A percentile compares a stretch with the other conserved stretches of the same genome.
phyloP scores from a whole-genome alignment of 1,140 invertebrate species.

The Orchesella cincta region DNA sequence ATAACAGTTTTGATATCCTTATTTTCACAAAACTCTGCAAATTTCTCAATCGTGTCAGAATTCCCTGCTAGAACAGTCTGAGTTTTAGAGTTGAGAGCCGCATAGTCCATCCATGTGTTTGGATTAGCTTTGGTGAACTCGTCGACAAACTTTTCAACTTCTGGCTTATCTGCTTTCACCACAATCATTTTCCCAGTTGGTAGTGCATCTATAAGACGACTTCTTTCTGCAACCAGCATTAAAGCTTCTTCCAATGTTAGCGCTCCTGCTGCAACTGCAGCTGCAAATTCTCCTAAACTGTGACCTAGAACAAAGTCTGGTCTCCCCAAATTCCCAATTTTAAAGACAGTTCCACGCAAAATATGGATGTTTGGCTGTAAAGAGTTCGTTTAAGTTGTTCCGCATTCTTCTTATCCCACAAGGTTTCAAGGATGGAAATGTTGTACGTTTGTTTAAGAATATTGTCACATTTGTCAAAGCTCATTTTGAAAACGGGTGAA shows the following conservation, averaged over 20 bases:
- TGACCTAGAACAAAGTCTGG: slow-evolving; percentile 41
- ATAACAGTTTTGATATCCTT: slow-evolving; percentile 6
- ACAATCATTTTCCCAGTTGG: slow-evolving; percentile 37
- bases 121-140: not conserved
- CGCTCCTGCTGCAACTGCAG: slow-evolving; percentile 36
- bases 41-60: not conserved
- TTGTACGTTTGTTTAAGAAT: slow-evolving; percentile 16
- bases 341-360: slow-evolving; percentile 37
- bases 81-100: slow-evolving; percentile 25
- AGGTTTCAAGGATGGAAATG: not conserved
- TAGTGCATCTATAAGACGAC: slow-evolving; percentile 34
- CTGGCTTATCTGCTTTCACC: not conserved
- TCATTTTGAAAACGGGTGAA: not conserved
- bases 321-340: slow-evolving; percentile 38
- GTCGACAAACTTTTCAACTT: not conserved
- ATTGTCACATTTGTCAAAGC: slow-evolving; percentile 12
- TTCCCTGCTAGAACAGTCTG: slow-evolving; percentile 4
- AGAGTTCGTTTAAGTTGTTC: slow-evolving; percentile 30
- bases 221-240: slow-evolving; percentile 30
- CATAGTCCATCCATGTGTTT: slow-evolving; percentile 13
- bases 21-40: not conserved
- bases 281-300: slow-evolving; percentile 43
- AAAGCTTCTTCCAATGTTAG: slow-evolving; percentile 36
- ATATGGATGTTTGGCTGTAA: slow-evolving; percentile 41
- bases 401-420: not conserved